Conservation (phyloP, 2,113 vertebrate species). For the Chloebia gouldiae region DNA sequence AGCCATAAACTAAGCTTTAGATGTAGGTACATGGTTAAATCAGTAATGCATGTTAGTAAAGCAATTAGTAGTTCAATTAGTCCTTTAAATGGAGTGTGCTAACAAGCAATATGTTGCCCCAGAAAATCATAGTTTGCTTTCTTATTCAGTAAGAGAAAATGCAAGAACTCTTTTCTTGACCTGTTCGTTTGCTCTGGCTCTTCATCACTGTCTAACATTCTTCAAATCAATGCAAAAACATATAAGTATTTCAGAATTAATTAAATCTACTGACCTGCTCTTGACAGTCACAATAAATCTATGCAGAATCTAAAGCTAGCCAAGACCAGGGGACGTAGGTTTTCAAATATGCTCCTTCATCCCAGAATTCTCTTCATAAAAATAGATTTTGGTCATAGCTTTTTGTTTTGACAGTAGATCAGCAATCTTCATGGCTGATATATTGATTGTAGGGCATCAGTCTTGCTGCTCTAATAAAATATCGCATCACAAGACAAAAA, state of each 20-base stretch:
- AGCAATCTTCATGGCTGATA: conserved; percentile 61
- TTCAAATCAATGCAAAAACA: not conserved
- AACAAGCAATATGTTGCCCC: not conserved
- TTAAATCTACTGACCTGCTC: not conserved
- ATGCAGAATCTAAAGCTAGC: not conserved
- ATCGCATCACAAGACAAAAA: not conserved
- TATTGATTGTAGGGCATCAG: conserved; percentile 61
- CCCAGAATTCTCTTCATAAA: conserved; percentile 25
- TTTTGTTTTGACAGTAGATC: conserved; percentile 66
- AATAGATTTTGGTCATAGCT: conserved; percentile 24
- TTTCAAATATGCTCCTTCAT: conserved; percentile 3
- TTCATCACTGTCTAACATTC: not conserved
- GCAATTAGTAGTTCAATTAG: not conserved
- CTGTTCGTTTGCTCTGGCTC: not conserved
- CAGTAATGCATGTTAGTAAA: not conserved
- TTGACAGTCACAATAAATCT: not conserved
- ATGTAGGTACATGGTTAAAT: not conserved
- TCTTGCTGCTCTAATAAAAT: conserved; percentile 67
- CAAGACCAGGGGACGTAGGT: not conserved
- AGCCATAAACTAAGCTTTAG: not conserved
- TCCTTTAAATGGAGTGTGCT: not conserved
- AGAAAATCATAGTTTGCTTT: not conserved
- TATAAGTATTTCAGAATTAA: not conserved
- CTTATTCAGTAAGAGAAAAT: not conserved
- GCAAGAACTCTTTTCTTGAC: not conserved